A percentile compares a stretch with the other conserved stretches of the same genome.
phyloP scores from a whole-genome alignment of 1,140 invertebrate species.

The Zaprionus lachaisei region DNA sequence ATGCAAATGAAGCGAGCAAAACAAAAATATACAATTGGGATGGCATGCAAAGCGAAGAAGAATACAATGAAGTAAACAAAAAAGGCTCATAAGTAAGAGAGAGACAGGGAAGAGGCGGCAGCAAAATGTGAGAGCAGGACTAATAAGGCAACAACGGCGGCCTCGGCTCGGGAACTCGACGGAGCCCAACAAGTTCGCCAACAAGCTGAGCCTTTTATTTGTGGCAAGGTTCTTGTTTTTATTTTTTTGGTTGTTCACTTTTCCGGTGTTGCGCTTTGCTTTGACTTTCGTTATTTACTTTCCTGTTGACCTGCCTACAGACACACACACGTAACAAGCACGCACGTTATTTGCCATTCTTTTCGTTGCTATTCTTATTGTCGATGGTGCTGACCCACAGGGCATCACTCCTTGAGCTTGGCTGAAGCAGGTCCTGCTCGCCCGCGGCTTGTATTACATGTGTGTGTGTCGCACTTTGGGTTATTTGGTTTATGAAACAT shows the following conservation, averaged over 20 bases:
- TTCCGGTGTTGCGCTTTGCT: constrained; percentile 58
- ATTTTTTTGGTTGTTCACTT: constrained; percentile 43
- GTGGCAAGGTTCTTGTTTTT: constrained; percentile 21
- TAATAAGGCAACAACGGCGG: constrained; percentile 32
- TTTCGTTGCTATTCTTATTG: constrained; percentile 16
- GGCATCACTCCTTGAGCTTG: constrained; percentile 64
- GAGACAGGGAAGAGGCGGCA: constrained; percentile 3
- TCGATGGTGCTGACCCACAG: constrained; percentile 41
- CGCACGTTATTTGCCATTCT: constrained; percentile 16
- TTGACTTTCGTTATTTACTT: constrained; percentile 51
- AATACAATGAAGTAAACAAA: constrained; percentile 59
- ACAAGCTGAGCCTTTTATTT: constrained; percentile 17
- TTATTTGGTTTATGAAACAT: constrained; percentile 58
- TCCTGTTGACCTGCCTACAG: constrained; percentile 15
- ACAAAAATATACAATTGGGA: constrained; percentile 61
- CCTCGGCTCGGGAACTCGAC: not conserved
- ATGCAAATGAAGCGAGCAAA: constrained; percentile 67
- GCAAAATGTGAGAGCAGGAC: constrained; percentile 1
- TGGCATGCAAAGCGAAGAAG: constrained; percentile 38
- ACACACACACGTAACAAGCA: not conserved
- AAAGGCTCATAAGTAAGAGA: constrained; percentile 30
- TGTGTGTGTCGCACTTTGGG: not conserved
- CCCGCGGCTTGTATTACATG: not conserved
- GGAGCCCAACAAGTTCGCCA: constrained; percentile 33
- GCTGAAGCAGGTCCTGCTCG: constrained; percentile 34